Percentiles rank a stretch among this genome's conserved stretches.
phyloP scores from a whole-genome alignment of 2,113 vertebrate species.

The Genyomyrus donnyi region DNA sequence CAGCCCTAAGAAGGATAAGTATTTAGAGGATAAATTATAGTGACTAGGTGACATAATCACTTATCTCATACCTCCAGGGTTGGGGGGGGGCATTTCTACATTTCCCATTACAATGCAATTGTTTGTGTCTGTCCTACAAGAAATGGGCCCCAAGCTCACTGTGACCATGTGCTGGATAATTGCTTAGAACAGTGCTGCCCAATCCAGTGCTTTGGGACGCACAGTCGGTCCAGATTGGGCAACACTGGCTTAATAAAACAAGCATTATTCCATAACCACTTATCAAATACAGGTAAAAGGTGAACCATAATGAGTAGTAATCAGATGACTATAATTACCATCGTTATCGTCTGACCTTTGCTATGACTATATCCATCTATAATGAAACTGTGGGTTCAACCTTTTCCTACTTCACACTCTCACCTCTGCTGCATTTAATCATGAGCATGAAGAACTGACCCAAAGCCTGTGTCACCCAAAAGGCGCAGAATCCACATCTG shows the following conservation, averaged over 20 bases:
- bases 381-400: background rate
- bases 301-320: background rate
- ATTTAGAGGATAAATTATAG: background rate
- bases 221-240: background rate
- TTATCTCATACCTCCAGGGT: background rate
- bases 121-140: background rate
- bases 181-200: background rate
- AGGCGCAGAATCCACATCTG: background rate
- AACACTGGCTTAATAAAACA: too few species aligned
- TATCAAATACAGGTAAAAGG: too few species aligned
- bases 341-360: background rate
- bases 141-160: background rate
- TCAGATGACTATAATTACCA: background rate
- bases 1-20: background rate
- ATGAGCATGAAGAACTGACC: background rate
- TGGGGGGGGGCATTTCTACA: background rate
- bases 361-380: background rate
- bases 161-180: background rate
- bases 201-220: background rate
- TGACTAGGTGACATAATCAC: background rate
- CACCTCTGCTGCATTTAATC: background rate
- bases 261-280: too few species aligned
- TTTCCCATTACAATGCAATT: background rate
- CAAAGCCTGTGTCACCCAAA: background rate
- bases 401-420: background rate